Evolutionary conservation across 2,113 vertebrate species (phyloP).

Genomic region (Poeciliopsis retropinna): DNA sequence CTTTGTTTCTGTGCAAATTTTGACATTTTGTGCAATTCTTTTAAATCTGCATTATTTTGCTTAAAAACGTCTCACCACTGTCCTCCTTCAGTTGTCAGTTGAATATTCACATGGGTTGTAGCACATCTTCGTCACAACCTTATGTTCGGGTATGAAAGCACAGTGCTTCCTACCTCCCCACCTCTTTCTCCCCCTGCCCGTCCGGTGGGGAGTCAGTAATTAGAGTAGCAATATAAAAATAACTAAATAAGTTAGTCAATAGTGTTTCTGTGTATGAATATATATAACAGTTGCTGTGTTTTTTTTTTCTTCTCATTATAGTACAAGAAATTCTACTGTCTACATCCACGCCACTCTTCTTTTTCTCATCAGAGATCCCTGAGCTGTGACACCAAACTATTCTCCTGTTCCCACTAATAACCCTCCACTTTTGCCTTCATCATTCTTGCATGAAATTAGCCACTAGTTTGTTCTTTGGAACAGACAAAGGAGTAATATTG

Average conservation of each 20-base stretch:
- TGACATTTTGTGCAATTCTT: no score
- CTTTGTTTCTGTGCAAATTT: no score
- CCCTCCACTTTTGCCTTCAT: constrained; percentile 67
- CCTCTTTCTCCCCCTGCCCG: no score
- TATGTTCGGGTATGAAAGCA: no score
- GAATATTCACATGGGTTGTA: no score
- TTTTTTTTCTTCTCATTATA: constrained; percentile 42
- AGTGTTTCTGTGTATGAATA: constrained; percentile 29
- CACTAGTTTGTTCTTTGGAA: constrained; percentile 69
- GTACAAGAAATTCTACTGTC: constrained; percentile 25
- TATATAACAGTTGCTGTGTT: constrained; percentile 41
- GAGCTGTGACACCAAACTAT: constrained; percentile 70
- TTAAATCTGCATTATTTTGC: no score
- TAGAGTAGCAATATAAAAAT: not conserved
- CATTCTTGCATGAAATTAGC: constrained; percentile 80
- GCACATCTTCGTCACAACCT: no score
- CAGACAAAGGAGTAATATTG: constrained; percentile 53
- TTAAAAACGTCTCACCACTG: no score
- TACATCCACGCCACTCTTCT: constrained; percentile 39
- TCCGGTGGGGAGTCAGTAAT: no score
- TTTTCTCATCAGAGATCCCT: constrained; percentile 63
- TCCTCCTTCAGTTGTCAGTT: no score
- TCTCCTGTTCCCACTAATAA: constrained; percentile 65
- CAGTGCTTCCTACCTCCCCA: no score
- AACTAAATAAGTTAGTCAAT: constrained; percentile 59